phyloP scores from a whole-genome alignment of 2,888 invertebrate species.

The Schizaphis graminum region DNA sequence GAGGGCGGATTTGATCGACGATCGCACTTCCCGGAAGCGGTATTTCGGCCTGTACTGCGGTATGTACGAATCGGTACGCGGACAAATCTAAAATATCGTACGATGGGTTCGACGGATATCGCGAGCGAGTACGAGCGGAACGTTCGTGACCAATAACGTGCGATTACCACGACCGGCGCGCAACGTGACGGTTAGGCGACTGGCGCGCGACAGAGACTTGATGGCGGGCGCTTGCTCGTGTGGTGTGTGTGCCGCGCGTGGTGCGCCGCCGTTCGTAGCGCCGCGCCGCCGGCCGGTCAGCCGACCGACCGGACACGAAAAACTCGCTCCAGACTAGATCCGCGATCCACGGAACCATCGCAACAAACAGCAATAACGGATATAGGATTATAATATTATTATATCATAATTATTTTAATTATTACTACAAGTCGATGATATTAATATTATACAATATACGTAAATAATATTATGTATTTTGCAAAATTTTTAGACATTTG shows the following conservation, averaged over 20 bases:
- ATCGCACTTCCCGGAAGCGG: neutral
- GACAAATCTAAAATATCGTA: neutral
- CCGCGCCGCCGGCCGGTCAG: neutral
- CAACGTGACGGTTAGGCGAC: constrained; percentile 58
- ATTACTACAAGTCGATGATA: too few relatives aligned
- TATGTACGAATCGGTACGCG: neutral
- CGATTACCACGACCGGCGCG: constrained; percentile 14
- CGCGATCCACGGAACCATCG: neutral
- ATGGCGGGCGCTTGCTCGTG: constrained; percentile 21
- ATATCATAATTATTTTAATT: too few relatives aligned
- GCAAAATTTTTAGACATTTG: neutral
- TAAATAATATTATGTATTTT: neutral
- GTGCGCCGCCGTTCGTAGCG: constrained; percentile 15
- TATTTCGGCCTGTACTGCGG: neutral
- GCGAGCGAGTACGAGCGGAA: neutral
- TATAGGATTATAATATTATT: neutral
- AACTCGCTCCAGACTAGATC: neutral
- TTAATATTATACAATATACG: too few relatives aligned
- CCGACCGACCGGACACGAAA: neutral
- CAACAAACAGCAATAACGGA: too few relatives aligned
- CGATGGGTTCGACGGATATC: neutral
- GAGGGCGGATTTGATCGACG: neutral
- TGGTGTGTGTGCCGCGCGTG: neutral
- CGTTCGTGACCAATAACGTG: neutral
- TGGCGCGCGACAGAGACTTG: constrained; percentile 57